These are phyloP conservation scores for Hippocampus abdominalis DNA, from an alignment of 2,113 vertebrate genomes.

Conservation along the genomic window DNA sequence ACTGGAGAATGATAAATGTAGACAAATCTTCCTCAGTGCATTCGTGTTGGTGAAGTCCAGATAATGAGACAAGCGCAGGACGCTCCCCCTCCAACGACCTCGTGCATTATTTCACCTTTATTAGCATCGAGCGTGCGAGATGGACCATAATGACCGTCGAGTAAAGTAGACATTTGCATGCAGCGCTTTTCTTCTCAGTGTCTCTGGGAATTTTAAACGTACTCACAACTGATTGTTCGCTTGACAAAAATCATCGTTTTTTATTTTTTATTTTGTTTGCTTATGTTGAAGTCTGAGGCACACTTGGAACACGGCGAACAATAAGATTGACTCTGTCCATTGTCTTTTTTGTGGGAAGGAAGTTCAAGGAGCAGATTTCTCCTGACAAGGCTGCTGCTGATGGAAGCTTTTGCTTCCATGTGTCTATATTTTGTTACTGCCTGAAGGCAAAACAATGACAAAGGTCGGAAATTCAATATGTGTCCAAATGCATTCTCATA, in stretches of 20 bases:
- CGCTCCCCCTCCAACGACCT: conserved; percentile 32
- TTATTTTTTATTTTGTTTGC: conserved; percentile 34
- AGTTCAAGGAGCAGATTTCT: conserved; percentile 46
- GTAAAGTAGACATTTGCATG: conserved; percentile 24
- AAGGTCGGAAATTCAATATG: neutral
- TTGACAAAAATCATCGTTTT: conserved; percentile 49
- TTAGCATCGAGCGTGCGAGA: conserved; percentile 33
- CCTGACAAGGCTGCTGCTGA: conserved; percentile 57
- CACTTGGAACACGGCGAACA: conserved; percentile 58
- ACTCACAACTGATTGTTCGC: conserved; percentile 39
- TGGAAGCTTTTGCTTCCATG: conserved; percentile 56
- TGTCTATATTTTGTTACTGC: conserved; percentile 6
- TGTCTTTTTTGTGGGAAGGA: conserved; percentile 41
- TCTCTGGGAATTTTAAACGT: conserved; percentile 37
- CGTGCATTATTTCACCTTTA: conserved; percentile 61
- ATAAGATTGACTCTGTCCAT: conserved; percentile 68
- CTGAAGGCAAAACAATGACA: conserved; percentile 18
- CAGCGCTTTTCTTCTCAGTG: conserved; percentile 3
- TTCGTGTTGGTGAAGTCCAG: conserved; percentile 39
- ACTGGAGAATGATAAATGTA: conserved; percentile 28
- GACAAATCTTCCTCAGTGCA: conserved; percentile 28
- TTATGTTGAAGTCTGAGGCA: conserved; percentile 41
- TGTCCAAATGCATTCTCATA: neutral
- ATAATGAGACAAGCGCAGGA: conserved; percentile 50
- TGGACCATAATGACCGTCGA: conserved; percentile 13